Conservation (phyloP, 2,797 vertebrate genomes). For the Gallinago stenura region DNA sequence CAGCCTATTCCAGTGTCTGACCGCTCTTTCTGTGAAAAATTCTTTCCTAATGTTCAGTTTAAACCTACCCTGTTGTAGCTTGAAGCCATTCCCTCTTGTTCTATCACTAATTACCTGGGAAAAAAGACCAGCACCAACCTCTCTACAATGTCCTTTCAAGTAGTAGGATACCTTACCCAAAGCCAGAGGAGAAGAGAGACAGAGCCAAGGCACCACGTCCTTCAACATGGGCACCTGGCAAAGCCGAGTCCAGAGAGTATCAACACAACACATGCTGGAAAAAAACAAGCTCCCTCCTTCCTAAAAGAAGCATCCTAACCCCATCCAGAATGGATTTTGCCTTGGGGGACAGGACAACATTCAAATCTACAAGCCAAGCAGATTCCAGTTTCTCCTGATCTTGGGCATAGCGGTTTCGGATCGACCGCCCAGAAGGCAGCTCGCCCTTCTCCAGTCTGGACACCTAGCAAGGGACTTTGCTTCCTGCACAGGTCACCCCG, state of each 20-base stretch:
- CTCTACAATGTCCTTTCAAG: no score
- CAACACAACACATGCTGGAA: fast-evolving
- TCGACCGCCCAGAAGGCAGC: background rate
- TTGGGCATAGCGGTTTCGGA: background rate
- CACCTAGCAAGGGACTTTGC: background rate
- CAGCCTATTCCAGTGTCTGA: no score
- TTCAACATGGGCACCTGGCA: background rate
- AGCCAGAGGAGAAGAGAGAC: background rate
- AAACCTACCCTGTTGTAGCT: no score
- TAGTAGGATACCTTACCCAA: background rate
- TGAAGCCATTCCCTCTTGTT: no score
- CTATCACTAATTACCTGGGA: no score
- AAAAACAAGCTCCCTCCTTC: background rate
- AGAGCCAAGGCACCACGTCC: background rate
- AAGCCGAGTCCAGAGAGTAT: fast-evolving
- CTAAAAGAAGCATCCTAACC: background rate
- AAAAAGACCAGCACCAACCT: no score
- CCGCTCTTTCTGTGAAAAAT: no score
- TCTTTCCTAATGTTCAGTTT: no score
- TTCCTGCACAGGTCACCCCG: background rate
- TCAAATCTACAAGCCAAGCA: background rate
- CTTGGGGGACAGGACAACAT: background rate
- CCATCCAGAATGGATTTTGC: background rate
- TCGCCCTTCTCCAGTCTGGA: background rate
- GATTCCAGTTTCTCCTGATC: background rate